A percentile compares a stretch with the other conserved stretches of the same genome.
These are phyloP conservation scores for Diabrotica virgifera DNA, from an alignment of 1,140 invertebrate species.

Conservation along the genomic window DNA sequence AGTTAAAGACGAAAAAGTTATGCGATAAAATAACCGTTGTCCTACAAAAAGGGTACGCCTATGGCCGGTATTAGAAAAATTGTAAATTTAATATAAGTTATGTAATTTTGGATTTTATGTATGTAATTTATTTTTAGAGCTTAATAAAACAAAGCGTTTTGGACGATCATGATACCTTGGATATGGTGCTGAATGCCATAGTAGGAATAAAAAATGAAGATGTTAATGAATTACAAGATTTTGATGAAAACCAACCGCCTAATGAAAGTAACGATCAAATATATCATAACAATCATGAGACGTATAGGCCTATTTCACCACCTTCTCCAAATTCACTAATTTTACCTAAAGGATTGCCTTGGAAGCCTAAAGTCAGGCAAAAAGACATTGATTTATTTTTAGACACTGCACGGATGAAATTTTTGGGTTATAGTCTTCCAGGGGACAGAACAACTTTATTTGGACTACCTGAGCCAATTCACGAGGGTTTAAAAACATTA, in stretches of 20 bases:
- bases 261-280: conserved; percentile 35
- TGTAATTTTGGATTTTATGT: background rate
- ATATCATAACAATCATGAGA: conserved; percentile 33
- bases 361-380: conserved; percentile 94
- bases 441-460: conserved; percentile 84
- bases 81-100: no score
- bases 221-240: conserved; percentile 47
- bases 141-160: conserved; percentile 92
- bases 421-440: conserved; percentile 84
- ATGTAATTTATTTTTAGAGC: conserved; percentile 53
- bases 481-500: conserved; percentile 89
- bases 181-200: conserved; percentile 64
- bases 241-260: conserved; percentile 51
- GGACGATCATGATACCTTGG: conserved; percentile 77
- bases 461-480: conserved; percentile 89
- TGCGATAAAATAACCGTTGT: no score
- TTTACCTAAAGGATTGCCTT: conserved; percentile 68
- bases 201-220: conserved; percentile 50
- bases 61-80: no score
- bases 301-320: conserved; percentile 52
- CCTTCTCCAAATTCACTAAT: conserved; percentile 21
- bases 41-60: no score
- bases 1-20: no score
- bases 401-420: conserved; percentile 88
- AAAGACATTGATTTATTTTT: conserved; percentile 91